These are phyloP conservation scores for Enteromius afrohamiltoni DNA, from an alignment of 2,797 vertebrate species.

Conservation along the genomic window DNA sequence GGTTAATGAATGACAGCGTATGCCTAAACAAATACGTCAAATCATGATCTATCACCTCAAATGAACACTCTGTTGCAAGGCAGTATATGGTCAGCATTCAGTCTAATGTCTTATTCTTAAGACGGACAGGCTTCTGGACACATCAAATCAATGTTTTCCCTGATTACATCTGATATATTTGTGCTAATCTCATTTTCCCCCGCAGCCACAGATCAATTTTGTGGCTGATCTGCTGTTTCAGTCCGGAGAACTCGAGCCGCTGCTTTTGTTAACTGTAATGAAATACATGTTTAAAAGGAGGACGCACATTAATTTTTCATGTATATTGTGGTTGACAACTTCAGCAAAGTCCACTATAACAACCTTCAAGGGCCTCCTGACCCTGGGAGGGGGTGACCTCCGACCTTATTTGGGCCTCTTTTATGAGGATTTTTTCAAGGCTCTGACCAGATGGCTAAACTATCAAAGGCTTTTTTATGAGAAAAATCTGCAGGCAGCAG, in stretches of 20 bases:
- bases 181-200: conserved; percentile 9
- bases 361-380: conserved; percentile 90
- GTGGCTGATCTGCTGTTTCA: background rate
- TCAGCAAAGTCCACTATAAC: conserved; percentile 91
- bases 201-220: conserved; percentile 23
- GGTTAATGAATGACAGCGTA: conserved; percentile 53
- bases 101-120: background rate
- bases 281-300: conserved; percentile 85
- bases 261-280: conserved; percentile 85
- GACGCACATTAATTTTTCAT: conserved; percentile 96
- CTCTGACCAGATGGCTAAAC: conserved; percentile 98
- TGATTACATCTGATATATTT: conserved; percentile 25
- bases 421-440: conserved; percentile 88
- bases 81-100: background rate
- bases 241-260: conserved; percentile 65
- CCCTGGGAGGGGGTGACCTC: conserved; percentile 91
- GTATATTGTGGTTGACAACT: conserved; percentile 90
- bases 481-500: conserved; percentile 92
- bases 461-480: conserved; percentile 98
- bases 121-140: background rate
- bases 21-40: conserved; percentile 44
- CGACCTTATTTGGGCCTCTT: conserved; percentile 95
- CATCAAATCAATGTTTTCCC: conserved; percentile 7
- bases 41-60: conserved; percentile 31
- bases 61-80: background rate